Conservation (phyloP, 2,113 vertebrate species). For the Steatornis caripensis region DNA sequence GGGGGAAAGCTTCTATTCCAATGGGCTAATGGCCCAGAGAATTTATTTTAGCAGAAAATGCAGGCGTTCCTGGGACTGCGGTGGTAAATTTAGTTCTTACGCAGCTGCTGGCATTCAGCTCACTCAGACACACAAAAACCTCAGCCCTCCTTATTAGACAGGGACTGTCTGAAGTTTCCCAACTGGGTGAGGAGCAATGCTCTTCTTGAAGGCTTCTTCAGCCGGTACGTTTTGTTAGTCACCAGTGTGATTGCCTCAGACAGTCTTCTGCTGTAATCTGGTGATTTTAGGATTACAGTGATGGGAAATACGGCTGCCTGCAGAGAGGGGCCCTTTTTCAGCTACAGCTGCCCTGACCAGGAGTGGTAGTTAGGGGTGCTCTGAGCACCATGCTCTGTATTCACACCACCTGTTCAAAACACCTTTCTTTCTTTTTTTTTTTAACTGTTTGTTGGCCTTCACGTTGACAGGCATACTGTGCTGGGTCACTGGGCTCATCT, state of each 20-base stretch:
- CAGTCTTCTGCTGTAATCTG: not conserved
- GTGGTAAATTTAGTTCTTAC: slow-evolving; percentile 30
- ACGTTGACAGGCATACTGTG: not conserved
- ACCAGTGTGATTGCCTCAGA: not conserved
- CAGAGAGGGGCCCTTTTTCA: not conserved
- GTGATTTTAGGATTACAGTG: not conserved
- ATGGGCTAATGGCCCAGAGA: not conserved
- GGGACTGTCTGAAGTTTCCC: not conserved
- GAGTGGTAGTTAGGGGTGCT: not conserved
- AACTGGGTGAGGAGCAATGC: not conserved
- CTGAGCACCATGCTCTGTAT: not conserved
- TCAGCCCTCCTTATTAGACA: not conserved
- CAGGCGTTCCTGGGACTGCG: not conserved
- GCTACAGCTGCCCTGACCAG: not conserved
- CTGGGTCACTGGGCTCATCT: not conserved
- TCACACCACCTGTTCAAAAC: not conserved
- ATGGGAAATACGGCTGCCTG: not conserved
- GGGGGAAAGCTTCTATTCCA: slow-evolving; percentile 40
- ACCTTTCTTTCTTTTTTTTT: not conserved
- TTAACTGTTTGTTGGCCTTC: not conserved
- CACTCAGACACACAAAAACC: not conserved
- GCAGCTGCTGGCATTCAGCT: not conserved
- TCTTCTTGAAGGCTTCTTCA: not conserved
- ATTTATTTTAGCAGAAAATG: slow-evolving; percentile 31
- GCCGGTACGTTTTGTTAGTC: not conserved